Evolutionary conservation across 2,113 vertebrate genomes (phyloP).

Genomic region (Cariama cristata): DNA sequence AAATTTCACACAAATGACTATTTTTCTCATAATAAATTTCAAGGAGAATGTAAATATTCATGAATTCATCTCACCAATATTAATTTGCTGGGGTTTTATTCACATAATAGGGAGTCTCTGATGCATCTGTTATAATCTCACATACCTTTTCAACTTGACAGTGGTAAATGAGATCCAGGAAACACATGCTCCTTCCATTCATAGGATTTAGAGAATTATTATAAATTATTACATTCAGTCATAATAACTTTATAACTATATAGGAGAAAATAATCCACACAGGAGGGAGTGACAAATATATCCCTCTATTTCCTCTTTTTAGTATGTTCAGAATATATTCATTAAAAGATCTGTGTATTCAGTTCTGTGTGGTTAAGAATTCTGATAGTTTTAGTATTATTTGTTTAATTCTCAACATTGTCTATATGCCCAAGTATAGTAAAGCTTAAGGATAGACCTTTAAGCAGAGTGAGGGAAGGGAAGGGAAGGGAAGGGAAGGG

Average conservation of each 20-base stretch:
- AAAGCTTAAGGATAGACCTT: background rate
- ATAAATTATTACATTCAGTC: background rate
- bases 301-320: background rate
- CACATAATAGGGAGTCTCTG: background rate
- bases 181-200: background rate
- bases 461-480: background rate
- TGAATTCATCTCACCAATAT: background rate
- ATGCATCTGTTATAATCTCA: constrained; percentile 33
- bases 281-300: background rate
- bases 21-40: constrained; percentile 46
- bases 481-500: background rate
- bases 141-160: constrained; percentile 3
- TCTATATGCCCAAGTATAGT: background rate
- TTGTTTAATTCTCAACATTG: background rate
- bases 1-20: constrained; percentile 15
- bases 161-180: constrained; percentile 18
- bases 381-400: background rate
- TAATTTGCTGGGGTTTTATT: constrained; percentile 23
- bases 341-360: background rate
- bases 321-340: background rate
- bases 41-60: constrained; percentile 43
- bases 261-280: background rate
- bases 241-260: background rate
- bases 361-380: background rate
- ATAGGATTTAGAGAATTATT: background rate